A percentile compares a stretch with the other conserved stretches of the same genome.
Conservation (phyloP, 2,113 vertebrate species). For the Hemiprocne comata region DNA sequence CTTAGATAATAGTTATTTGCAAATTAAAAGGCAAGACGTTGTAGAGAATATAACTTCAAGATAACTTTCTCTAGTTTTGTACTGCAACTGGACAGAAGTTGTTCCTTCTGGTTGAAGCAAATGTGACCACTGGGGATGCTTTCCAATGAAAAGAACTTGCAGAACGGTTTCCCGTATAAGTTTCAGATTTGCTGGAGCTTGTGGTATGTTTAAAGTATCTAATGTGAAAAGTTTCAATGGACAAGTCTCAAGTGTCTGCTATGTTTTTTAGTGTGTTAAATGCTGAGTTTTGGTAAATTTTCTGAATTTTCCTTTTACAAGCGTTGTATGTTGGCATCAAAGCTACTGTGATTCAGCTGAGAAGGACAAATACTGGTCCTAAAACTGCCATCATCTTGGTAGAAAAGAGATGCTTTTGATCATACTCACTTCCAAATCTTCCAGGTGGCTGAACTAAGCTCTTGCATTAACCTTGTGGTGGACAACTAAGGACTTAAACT, state of each 20-base stretch:
- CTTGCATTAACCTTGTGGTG: neutral
- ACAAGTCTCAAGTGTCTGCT: neutral
- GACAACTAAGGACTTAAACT: neutral
- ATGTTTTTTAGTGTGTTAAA: neutral
- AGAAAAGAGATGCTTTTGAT: neutral
- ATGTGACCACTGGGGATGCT: neutral
- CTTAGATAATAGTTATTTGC: neutral
- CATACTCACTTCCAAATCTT: neutral
- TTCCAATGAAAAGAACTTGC: neutral
- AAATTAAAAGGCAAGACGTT: neutral
- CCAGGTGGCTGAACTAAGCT: neutral
- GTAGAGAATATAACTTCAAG: neutral
- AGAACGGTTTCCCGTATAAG: neutral
- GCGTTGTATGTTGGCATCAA: neutral
- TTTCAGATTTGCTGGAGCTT: neutral
- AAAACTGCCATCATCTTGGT: neutral
- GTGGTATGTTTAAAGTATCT: neutral
- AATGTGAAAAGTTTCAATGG: neutral
- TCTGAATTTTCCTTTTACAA: neutral
- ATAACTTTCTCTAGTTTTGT: neutral
- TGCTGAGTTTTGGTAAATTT: neutral
- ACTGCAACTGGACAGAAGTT: neutral
- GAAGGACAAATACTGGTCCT: neutral
- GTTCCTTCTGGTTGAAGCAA: neutral
- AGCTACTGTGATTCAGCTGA: neutral